Percentiles rank a stretch among this genome's conserved stretches.
These are phyloP conservation scores for Austrolebias charrua DNA, from an alignment of 2,797 vertebrate species.

Conservation along the genomic window DNA sequence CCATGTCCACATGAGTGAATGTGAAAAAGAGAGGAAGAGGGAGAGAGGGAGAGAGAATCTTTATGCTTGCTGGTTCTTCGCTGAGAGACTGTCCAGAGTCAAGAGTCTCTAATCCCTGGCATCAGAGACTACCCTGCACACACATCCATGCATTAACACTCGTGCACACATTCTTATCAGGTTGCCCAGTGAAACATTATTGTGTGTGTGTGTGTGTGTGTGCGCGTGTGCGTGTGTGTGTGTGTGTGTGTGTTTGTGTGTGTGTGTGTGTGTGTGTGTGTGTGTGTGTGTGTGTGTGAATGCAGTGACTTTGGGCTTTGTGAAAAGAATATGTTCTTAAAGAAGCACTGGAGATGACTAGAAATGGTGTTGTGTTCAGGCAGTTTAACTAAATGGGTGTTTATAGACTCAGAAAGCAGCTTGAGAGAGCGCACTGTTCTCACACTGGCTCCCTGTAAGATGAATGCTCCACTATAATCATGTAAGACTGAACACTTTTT, in stretches of 20 bases:
- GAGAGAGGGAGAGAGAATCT: conserved; percentile 29
- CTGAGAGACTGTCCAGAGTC: conserved; percentile 62
- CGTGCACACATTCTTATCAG: conserved; percentile 55
- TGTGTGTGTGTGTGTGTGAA: background rate
- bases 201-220: conserved; percentile 13
- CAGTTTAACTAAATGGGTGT: conserved; percentile 23
- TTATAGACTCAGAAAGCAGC: conserved; percentile 18
- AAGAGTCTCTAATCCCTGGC: conserved; percentile 75
- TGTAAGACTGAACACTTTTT: conserved; percentile 21
- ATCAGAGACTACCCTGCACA: conserved; percentile 67
- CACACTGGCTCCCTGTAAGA: conserved; percentile 24
- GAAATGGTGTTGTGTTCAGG: conserved; percentile 4
- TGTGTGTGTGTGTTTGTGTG: conserved; percentile 8
- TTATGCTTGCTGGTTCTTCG: conserved; percentile 54
- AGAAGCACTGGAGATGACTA: conserved; percentile 11
- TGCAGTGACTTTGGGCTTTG: background rate
- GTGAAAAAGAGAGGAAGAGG: conserved; percentile 1
- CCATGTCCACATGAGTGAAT: conserved; percentile 9
- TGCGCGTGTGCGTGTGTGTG: conserved; percentile 10
- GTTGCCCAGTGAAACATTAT: conserved; percentile 68
- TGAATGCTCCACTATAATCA: conserved; percentile 31
- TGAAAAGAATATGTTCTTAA: background rate
- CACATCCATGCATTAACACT: conserved; percentile 32
- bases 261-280: conserved; percentile 13
- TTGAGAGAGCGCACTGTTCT: conserved; percentile 18